Evolutionary conservation across 2,797 vertebrate genomes (phyloP).

Genomic region (Urosaurus nigricauda): DNA sequence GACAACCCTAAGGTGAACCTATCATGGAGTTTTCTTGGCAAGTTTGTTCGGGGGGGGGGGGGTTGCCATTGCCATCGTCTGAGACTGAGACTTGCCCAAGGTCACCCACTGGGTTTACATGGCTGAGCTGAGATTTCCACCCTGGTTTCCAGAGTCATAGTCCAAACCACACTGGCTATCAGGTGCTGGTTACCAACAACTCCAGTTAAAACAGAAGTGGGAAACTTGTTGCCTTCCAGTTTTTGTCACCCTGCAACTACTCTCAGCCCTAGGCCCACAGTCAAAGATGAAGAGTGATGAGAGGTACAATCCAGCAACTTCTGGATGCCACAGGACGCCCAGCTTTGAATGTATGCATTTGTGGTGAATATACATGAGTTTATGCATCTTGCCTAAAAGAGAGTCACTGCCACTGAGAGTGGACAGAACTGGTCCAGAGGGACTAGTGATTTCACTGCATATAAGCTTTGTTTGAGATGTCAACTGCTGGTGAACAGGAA

Average conservation of each 20-base stretch:
- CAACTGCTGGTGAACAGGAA: slow-evolving; percentile 17
- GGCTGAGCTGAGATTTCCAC: too few species aligned
- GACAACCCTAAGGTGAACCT: too few species aligned
- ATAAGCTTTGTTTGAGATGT: slow-evolving; percentile 12
- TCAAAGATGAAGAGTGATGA: background rate
- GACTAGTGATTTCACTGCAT: background rate
- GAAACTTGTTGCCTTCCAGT: background rate
- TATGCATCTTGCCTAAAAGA: background rate
- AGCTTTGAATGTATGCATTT: too few species aligned
- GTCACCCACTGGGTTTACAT: too few species aligned
- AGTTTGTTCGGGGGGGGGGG: too few species aligned
- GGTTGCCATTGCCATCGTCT: too few species aligned
- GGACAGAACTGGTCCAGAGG: background rate
- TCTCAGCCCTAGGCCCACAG: background rate
- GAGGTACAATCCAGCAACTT: background rate
- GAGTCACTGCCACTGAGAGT: background rate
- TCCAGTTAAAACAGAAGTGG: background rate
- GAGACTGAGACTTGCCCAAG: too few species aligned
- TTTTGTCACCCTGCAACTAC: background rate
- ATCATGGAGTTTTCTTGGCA: too few species aligned
- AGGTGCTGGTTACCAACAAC: background rate
- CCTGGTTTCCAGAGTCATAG: too few species aligned
- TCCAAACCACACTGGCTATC: too few species aligned
- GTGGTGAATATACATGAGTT: too few species aligned
- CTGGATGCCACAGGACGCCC: background rate